These are phyloP conservation scores for Cantharis rufa DNA, from an alignment of 2,888 invertebrate species.

Conservation along the genomic window DNA sequence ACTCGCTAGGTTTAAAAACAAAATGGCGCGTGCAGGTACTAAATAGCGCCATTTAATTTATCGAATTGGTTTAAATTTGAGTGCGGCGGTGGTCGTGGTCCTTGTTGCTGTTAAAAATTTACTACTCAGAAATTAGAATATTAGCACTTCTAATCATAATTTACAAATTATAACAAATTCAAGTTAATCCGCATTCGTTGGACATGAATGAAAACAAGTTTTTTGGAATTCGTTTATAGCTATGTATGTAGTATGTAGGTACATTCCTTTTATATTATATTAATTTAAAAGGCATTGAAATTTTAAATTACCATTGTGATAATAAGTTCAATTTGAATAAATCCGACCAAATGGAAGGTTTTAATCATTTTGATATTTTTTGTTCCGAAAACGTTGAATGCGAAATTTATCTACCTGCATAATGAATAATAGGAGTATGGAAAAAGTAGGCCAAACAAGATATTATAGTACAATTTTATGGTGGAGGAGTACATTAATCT, in stretches of 20 bases:
- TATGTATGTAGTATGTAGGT: neutral
- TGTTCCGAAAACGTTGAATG: neutral
- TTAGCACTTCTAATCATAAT: neutral
- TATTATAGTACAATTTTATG: conserved; percentile 10
- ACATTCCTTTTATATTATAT: conserved; percentile 1
- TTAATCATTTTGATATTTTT: neutral
- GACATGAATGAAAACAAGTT: conserved; percentile 1
- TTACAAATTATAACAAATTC: conserved; percentile 2
- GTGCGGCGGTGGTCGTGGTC: neutral
- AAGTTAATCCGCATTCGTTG: neutral
- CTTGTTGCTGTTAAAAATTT: neutral
- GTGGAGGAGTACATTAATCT: conserved; percentile 18
- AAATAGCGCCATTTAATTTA: neutral
- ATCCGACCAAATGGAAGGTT: neutral
- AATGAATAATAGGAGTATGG: neutral
- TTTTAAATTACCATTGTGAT: neutral
- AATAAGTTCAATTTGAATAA: neutral
- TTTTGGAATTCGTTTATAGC: neutral
- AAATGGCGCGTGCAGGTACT: neutral
- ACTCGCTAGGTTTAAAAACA: neutral
- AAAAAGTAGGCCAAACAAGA: conserved; percentile 11
- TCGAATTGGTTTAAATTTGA: neutral
- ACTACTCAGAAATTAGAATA: neutral
- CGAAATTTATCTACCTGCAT: neutral
- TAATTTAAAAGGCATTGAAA: neutral